Evolutionary conservation across 2,113 vertebrate species (phyloP), one percentile per base, ranked within the genome.

Genomic region (Panthera uncia): DNA sequence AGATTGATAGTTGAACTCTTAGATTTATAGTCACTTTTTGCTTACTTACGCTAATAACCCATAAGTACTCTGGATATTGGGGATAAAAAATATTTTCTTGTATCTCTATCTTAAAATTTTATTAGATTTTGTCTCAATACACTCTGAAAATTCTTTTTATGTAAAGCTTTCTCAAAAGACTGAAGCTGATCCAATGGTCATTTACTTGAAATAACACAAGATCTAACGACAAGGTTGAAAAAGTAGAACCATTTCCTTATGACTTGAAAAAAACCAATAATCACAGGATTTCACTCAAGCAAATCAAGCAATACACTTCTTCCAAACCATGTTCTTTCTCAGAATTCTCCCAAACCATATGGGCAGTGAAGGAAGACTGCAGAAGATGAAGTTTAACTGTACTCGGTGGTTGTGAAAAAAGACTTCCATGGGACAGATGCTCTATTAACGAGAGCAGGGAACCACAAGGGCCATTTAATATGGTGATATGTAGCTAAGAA

Each of bases 111-210:
- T 97, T 85, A 84, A 92, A 89, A 92, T 25, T 55, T 84, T 33
- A 79, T 41, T n/a, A 87, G 89, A 78, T 84, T 79, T 91, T 93
- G 3, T 91, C 65, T 85, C 65, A 74, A 78, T 78, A 90, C 50
- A 65, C 50, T 96, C 33, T 45, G 50, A 95, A 96, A 90, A 66
- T 82, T 93, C 36, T 95, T 83, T 94, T 80, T 52, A 91, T 8
- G 5, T 82, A 76, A 92, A 94, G 23, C 69, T 91, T 91, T 94
- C 71, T 73, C 10, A 93, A 96, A 97, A 91, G 63, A 52, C 31
- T 74, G 65, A 93, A 66, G 61, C 31, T 2, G 36, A 74, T 68
- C 7, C 63, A 89, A 86, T 45, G 27, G 78, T 83, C 86, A 96
- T 11, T 63, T 69, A 55, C 45, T 71, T 63, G 78, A 84, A 92